Percentiles rank a stretch among this genome's conserved stretches.
These are phyloP conservation scores for Garrulus glandarius DNA, from an alignment of 2,797 vertebrate species.

Conservation along the genomic window DNA sequence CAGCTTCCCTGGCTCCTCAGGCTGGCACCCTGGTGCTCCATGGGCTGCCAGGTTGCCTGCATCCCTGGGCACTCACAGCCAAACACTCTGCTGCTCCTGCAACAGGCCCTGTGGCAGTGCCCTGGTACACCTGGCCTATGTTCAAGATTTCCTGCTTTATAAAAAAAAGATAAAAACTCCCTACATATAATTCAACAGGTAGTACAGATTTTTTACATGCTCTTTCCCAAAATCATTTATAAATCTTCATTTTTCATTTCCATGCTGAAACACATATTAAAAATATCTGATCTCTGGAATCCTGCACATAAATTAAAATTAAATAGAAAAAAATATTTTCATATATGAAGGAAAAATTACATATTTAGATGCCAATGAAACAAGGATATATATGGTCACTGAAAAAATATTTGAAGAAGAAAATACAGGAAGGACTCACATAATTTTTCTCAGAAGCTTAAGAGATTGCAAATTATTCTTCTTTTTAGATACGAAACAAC, in stretches of 20 bases:
- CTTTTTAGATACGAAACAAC: background rate
- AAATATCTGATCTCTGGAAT: background rate
- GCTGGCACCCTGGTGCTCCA: background rate
- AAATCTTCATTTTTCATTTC: background rate
- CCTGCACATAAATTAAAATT: background rate
- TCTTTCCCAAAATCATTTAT: background rate
- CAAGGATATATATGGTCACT: background rate
- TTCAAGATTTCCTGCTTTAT: background rate
- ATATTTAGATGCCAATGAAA: background rate
- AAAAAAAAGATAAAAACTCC: background rate
- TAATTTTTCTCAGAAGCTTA: background rate
- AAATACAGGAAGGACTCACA: background rate
- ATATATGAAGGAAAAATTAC: background rate
- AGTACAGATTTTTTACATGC: accelerated
- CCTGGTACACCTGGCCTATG: background rate
- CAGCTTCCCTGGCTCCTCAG: background rate
- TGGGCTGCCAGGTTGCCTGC: background rate
- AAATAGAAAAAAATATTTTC: background rate
- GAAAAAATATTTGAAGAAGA: background rate
- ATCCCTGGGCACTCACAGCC: background rate
- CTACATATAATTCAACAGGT: background rate
- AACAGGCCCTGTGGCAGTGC: accelerated
- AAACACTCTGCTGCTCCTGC: background rate
- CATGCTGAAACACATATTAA: accelerated
- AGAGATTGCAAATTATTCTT: background rate